Base-by-base conservation (phyloP, 2,797 vertebrate species). In the Typhlichthys eigenmanni region DNA sequence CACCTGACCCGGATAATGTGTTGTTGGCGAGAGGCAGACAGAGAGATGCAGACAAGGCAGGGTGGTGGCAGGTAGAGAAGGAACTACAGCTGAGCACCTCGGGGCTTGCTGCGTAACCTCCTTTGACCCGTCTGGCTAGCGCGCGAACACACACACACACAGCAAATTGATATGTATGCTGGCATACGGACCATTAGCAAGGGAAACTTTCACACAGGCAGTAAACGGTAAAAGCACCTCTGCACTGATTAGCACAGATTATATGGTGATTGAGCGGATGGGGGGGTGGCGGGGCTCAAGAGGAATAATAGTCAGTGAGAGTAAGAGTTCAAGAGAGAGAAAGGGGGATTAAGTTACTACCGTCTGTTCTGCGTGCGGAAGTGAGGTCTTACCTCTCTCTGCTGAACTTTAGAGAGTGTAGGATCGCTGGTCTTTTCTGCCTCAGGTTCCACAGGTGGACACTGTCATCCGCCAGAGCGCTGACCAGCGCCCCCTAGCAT, bases 331-430 rank as follows among this genome's bases (percentile, higher is more conserved):
- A 51, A 71, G 32, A 47, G 45, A 64, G 62, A 54, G 19, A 50
- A n/a, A 19, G 50, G 53, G 13, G 43, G 29, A 45, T 8, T 7
- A 9, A 5, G 11, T 13, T 12, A 9, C 19, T n/a, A 13, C 4
- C 9, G 7, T 6, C 11, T 38, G 54, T n/a, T 38, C 6, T 38
- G 13, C 2, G 6, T 2, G 32, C 24, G 24, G 24, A 29, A 4
- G 24, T 4, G 34, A 11, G 14, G 55, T 19, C 93, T 88, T 88
- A 99, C 97, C 96, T 95, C 94, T 99, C 97, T 92, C 85, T 92
- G 92, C 92, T 98, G 91, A 99, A 99, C 91, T 98, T 99, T 68
- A 99, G 95, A 4, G 97, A 99, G 87, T 99, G 97, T 71, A 99
- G 92, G 80, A 99, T 94, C 72, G 97, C 97, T 45, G 97, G 97